Conservation (phyloP, 2,113 vertebrate species). For the Rhinogobius similis region DNA sequence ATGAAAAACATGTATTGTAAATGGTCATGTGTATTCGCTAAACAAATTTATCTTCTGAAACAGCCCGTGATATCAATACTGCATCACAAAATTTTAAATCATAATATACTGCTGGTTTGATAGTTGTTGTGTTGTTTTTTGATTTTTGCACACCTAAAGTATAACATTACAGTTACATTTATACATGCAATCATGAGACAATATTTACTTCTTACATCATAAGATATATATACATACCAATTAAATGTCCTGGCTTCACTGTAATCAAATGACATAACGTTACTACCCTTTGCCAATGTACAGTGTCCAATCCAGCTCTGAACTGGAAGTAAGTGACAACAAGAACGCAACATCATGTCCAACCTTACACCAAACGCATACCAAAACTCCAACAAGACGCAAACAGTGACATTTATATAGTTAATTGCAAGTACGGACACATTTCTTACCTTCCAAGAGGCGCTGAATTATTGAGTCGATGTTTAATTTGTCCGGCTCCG, state of each 20-base stretch:
- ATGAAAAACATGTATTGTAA: too few species aligned
- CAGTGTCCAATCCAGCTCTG: background rate
- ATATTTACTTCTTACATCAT: background rate
- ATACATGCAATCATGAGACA: too few species aligned
- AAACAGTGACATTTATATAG: background rate
- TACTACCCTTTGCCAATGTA: background rate
- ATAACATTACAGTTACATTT: too few species aligned
- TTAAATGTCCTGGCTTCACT: background rate
- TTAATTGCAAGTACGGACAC: background rate
- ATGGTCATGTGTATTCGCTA: too few species aligned
- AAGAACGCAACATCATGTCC: constrained; percentile 17
- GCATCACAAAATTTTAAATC: too few species aligned
- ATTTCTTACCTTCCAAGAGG: constrained; percentile 88
- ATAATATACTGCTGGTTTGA: too few species aligned
- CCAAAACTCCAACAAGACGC: background rate
- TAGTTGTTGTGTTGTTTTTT: too few species aligned
- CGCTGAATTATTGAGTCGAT: constrained; percentile 96
- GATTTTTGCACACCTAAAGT: too few species aligned
- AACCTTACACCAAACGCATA: too few species aligned
- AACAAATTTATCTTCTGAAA: too few species aligned
- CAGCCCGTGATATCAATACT: too few species aligned
- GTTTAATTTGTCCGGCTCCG: constrained; percentile 91
- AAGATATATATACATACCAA: background rate
- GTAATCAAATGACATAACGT: background rate
- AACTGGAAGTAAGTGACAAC: constrained; percentile 23